Evolutionary conservation across 1,140 invertebrate species (phyloP).

Genomic region (Diachasma alloeum): DNA sequence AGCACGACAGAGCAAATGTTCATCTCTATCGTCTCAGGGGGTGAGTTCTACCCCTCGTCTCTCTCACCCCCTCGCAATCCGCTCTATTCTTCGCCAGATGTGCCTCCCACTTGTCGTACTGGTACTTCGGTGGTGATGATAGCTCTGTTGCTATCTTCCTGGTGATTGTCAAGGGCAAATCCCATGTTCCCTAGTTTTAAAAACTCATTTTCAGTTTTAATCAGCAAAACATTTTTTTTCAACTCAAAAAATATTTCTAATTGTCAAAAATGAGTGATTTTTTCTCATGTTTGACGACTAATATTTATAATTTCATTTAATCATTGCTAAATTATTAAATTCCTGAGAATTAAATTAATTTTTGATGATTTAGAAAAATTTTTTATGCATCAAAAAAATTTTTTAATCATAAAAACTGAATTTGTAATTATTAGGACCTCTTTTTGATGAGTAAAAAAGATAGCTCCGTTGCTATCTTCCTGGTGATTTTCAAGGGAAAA

Average conservation of each 20-base stretch:
- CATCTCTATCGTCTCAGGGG: slow-evolving; percentile 73
- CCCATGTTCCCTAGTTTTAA: slow-evolving; percentile 43
- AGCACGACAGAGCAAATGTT: slow-evolving; percentile 82
- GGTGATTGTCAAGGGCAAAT: slow-evolving; percentile 47
- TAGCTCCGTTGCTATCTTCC: slow-evolving; percentile 38
- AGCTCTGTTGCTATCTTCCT: slow-evolving; percentile 39
- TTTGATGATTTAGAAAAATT: too few relatives aligned
- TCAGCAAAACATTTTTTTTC: too few relatives aligned
- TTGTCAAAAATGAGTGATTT: too few relatives aligned
- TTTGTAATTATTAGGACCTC: too few relatives aligned
- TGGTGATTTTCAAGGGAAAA: slow-evolving; percentile 45
- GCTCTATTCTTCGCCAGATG: slow-evolving; percentile 12
- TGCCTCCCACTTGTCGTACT: slow-evolving; percentile 35
- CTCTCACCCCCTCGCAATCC: background rate
- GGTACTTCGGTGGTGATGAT: slow-evolving; percentile 36
- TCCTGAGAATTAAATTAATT: too few relatives aligned
- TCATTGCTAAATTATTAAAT: too few relatives aligned
- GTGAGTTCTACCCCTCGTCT: slow-evolving; percentile 41
- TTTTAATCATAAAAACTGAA: too few relatives aligned
- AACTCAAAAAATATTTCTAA: too few relatives aligned
- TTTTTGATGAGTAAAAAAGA: slow-evolving; percentile 33
- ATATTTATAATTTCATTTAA: too few relatives aligned
- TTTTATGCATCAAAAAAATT: too few relatives aligned
- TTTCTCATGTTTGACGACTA: too few relatives aligned
- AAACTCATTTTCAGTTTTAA: slow-evolving; percentile 17